These are phyloP conservation scores for Oryzias melastigma DNA, from an alignment of 2,113 vertebrate genomes.

Conservation along the genomic window DNA sequence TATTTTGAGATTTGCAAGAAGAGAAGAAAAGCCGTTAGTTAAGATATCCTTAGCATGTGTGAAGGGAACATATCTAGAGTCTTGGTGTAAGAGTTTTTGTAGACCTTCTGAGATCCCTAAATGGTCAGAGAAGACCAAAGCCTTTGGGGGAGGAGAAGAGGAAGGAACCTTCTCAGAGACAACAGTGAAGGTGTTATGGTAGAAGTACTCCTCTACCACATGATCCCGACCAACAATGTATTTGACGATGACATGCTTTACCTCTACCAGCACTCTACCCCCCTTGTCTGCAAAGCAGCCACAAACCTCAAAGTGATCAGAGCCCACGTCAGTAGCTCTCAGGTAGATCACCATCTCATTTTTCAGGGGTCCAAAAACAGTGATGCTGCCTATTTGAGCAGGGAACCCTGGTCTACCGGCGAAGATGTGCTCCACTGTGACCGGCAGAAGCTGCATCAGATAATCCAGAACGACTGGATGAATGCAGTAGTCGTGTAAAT, in stretches of 20 bases:
- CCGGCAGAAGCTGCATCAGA: conserved; percentile 78
- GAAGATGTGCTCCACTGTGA: conserved; percentile 53
- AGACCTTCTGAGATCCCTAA: conserved; percentile 76
- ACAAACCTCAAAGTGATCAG: conserved; percentile 78
- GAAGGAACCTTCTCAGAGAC: conserved; percentile 25
- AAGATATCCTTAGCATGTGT: conserved; percentile 58
- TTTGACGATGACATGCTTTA: conserved; percentile 73
- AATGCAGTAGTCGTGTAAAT: conserved; percentile 80
- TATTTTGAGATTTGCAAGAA: conserved; percentile 55
- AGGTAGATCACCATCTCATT: conserved; percentile 84
- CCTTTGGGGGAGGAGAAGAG: conserved; percentile 51
- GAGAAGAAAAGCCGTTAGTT: conserved; percentile 36
- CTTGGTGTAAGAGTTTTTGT: conserved; percentile 69
- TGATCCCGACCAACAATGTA: conserved; percentile 62
- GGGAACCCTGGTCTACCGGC: conserved; percentile 74
- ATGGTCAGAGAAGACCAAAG: conserved; percentile 80
- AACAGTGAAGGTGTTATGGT: conserved; percentile 76
- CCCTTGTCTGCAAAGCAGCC: conserved; percentile 81
- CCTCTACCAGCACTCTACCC: conserved; percentile 79
- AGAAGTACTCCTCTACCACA: conserved; percentile 79
- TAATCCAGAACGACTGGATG: conserved; percentile 85
- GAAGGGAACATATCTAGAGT: conserved; percentile 69
- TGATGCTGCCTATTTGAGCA: conserved; percentile 79
- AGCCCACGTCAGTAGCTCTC: conserved; percentile 66
- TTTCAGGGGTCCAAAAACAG: conserved; percentile 76